Evolutionary conservation across 1,140 invertebrate species (phyloP).

Genomic region (Nylanderia fulva): DNA sequence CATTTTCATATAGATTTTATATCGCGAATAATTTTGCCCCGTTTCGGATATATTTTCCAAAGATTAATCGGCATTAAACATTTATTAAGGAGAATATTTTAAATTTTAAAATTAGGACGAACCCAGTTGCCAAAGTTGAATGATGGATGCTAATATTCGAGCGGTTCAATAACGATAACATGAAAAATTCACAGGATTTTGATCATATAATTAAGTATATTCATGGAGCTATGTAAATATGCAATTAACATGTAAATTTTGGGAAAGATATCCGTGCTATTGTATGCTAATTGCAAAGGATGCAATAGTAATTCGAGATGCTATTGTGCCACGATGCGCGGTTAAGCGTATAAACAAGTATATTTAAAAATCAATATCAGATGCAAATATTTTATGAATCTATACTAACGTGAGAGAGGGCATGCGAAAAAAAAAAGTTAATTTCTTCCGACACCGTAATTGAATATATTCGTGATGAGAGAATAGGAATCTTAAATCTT

Average conservation of each 20-base stretch:
- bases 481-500: background rate
- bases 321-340: background rate
- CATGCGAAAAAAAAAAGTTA: too few species aligned
- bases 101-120: background rate
- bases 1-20: background rate
- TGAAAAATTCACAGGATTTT: slow-evolving; percentile 2
- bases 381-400: background rate
- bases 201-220: background rate
- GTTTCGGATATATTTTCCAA: background rate
- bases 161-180: background rate
- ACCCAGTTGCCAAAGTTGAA: background rate
- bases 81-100: background rate
- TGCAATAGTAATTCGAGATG: slow-evolving; percentile 4
- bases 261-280: slow-evolving; percentile 3
- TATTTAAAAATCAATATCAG: background rate
- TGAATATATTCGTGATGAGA: background rate
- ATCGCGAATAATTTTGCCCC: background rate
- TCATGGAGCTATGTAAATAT: slow-evolving; percentile 2
- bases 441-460: too few species aligned
- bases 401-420: too few species aligned
- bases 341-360: background rate
- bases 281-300: slow-evolving; percentile 18
- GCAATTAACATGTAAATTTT: slow-evolving; percentile 38
- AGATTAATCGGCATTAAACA: background rate
- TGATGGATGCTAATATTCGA: slow-evolving; percentile 6